phyloP scores from a whole-genome alignment of 2,113 vertebrate species.

The Clarias batrachus region DNA sequence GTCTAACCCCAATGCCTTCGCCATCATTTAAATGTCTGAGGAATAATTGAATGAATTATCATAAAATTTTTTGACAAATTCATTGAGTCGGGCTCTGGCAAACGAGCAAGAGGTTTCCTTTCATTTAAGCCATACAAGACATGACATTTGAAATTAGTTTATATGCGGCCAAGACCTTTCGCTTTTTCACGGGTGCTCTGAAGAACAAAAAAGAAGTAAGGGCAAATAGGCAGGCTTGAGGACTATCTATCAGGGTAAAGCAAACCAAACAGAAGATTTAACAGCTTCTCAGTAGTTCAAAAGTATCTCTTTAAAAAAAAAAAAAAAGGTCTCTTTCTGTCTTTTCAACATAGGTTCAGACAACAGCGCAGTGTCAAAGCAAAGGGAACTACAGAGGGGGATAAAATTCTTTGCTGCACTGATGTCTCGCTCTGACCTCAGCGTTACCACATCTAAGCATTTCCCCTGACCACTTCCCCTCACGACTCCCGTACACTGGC shows the following conservation, averaged over 20 bases:
- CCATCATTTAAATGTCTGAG: constrained; percentile 90
- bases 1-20: constrained; percentile 60
- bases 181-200: constrained; percentile 64
- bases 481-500: constrained; percentile 61
- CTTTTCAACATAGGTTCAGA: constrained; percentile 63
- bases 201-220: constrained; percentile 70
- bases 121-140: constrained; percentile 84
- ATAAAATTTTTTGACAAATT: constrained; percentile 94
- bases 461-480: constrained; percentile 70
- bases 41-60: constrained; percentile 91
- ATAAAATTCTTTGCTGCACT: constrained; percentile 74
- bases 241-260: constrained; percentile 48
- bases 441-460: constrained; percentile 73
- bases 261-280: constrained; percentile 60
- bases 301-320: constrained; percentile 51
- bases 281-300: constrained; percentile 60
- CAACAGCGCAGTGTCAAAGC: constrained; percentile 63
- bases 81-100: constrained; percentile 75
- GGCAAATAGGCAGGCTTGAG: constrained; percentile 49
- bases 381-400: constrained; percentile 72
- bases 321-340: constrained; percentile 44
- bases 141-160: constrained; percentile 90
- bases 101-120: constrained; percentile 73
- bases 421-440: constrained; percentile 72
- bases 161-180: constrained; percentile 82